These are phyloP conservation scores for Tretioscincus oriximinensis DNA, from an alignment of 2,113 vertebrate species.

Conservation along the genomic window DNA sequence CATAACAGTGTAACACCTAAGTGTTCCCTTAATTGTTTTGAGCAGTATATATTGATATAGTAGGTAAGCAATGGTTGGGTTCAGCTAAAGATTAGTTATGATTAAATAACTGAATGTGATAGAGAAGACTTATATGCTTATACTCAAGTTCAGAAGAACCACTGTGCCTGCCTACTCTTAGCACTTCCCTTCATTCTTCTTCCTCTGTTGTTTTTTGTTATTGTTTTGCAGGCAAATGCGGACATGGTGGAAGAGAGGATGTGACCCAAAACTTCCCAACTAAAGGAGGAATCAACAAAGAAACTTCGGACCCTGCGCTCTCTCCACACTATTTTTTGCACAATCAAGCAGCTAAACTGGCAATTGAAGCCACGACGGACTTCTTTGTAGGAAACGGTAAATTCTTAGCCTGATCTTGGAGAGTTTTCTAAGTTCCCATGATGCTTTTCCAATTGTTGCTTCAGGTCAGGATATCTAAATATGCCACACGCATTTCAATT, in stretches of 20 bases:
- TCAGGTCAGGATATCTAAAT: too few species aligned
- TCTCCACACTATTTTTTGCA: slow-evolving; percentile 7
- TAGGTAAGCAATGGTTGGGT: too few species aligned
- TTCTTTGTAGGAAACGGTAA: slow-evolving; percentile 25
- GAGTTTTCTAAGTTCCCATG: neutral
- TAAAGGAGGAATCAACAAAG: slow-evolving; percentile 29
- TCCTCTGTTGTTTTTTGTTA: neutral
- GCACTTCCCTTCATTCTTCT: neutral
- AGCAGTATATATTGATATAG: too few species aligned
- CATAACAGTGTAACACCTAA: too few species aligned
- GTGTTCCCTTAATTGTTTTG: too few species aligned
- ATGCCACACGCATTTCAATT: too few species aligned
- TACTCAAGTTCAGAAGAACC: neutral
- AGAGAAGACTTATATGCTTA: too few species aligned
- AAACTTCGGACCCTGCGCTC: neutral
- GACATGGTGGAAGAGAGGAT: slow-evolving; percentile 12
- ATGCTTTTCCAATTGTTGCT: too few species aligned
- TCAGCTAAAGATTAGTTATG: neutral
- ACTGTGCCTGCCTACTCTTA: too few species aligned
- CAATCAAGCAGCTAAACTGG: slow-evolving; percentile 7
- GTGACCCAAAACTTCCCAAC: neutral
- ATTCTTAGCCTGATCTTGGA: neutral
- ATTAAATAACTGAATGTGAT: neutral
- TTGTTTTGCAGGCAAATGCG: slow-evolving; percentile 21
- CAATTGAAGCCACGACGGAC: slow-evolving; percentile 7